phyloP scores from a whole-genome alignment of 1,140 invertebrate species.

The Stegodyphus dumicola region DNA sequence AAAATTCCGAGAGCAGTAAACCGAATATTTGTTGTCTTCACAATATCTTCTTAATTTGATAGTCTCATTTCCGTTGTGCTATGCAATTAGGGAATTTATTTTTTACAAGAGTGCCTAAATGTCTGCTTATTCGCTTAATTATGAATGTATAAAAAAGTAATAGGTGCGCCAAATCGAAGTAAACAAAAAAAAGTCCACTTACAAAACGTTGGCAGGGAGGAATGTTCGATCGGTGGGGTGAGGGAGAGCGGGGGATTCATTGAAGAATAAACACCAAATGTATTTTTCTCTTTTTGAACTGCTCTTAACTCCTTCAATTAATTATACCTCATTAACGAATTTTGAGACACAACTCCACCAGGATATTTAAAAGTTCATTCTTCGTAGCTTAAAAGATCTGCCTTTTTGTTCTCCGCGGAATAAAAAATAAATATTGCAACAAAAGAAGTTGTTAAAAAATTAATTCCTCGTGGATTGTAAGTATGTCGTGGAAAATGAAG shows the following conservation, averaged over 20 bases:
- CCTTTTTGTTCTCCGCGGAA: background rate
- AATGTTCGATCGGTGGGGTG: background rate
- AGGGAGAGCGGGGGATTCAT: conserved; percentile 1
- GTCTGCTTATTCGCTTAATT: background rate
- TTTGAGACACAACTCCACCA: conserved; percentile 24
- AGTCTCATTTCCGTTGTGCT: background rate
- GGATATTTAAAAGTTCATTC: conserved; percentile 33
- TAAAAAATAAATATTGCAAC: background rate
- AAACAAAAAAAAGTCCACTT: background rate
- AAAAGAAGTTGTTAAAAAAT: background rate
- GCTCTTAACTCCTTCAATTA: conserved; percentile 22
- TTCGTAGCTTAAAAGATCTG: conserved; percentile 1
- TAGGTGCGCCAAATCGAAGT: background rate
- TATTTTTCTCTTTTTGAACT: background rate
- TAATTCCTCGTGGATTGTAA: too few relatives aligned
- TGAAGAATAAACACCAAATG: conserved; percentile 17
- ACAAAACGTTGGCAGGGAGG: background rate
- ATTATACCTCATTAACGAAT: conserved; percentile 43
- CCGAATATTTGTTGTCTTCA: background rate
- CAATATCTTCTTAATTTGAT: background rate
- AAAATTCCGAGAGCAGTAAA: background rate
- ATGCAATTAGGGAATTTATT: background rate
- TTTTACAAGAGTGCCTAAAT: background rate
- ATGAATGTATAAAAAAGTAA: background rate
- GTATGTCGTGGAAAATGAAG: too few relatives aligned